These are phyloP conservation scores for Troides helena DNA, from an alignment of 2,888 invertebrate genomes.

Conservation along the genomic window DNA sequence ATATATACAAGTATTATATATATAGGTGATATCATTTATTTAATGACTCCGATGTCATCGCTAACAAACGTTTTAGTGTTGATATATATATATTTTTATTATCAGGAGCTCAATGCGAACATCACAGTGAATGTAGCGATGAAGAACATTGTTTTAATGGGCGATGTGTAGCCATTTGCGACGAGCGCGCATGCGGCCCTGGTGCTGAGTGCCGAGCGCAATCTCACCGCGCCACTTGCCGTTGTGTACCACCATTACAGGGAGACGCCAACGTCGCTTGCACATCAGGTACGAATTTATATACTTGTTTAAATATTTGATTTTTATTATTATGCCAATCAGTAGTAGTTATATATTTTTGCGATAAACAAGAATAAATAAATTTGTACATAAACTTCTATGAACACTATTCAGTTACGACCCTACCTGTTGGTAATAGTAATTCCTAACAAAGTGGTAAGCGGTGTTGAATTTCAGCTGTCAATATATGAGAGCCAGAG, in stretches of 20 bases:
- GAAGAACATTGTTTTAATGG: conserved; percentile 86
- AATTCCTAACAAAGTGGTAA: no score
- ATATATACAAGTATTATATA: neutral
- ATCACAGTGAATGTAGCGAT: conserved; percentile 85
- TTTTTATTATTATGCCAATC: no score
- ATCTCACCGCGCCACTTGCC: conserved; percentile 88
- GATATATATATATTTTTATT: neutral
- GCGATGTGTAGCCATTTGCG: conserved; percentile 89
- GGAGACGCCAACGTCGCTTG: conserved; percentile 93
- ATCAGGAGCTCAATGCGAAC: conserved; percentile 82
- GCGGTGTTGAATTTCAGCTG: no score
- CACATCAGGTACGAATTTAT: conserved; percentile 62
- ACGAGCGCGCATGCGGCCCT: conserved; percentile 84
- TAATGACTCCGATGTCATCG: neutral
- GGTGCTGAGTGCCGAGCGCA: conserved; percentile 88
- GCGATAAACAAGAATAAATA: no score
- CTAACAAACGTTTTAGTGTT: neutral
- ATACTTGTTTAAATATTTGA: no score
- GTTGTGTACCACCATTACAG: conserved; percentile 85
- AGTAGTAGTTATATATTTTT: no score
- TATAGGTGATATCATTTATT: neutral
- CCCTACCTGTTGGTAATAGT: no score
- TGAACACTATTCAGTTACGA: no score
- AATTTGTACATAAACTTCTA: no score
- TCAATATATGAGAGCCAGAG: no score